Conservation (phyloP, 30 jellyfish, hydroid and myxozoan species). For the Cassiopea andromeda region DNA sequence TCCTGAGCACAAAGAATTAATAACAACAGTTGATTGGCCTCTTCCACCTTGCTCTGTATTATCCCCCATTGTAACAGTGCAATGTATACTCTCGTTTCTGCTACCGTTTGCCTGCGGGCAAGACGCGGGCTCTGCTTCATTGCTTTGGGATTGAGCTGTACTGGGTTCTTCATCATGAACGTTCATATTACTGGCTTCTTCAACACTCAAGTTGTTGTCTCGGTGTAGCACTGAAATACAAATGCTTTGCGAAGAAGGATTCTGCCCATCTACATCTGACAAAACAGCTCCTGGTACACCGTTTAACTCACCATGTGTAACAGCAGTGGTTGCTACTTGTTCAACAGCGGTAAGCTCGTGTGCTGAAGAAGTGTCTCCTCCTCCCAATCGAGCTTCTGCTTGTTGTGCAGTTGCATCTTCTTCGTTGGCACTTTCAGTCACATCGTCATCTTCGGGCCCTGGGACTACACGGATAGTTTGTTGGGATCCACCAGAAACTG, state of each 20-base stretch:
- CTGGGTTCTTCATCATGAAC: background rate
- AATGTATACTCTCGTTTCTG: background rate
- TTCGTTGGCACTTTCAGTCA: background rate
- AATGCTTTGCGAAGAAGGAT: conserved; percentile 1
- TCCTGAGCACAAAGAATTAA: background rate
- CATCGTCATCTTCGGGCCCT: background rate
- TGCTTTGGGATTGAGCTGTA: background rate
- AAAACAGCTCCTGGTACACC: background rate
- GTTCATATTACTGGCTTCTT: background rate
- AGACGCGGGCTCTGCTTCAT: background rate
- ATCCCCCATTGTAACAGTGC: background rate
- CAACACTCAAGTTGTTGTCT: conserved; percentile 24
- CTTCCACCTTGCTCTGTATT: background rate
- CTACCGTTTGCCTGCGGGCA: background rate
- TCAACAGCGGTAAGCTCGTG: background rate
- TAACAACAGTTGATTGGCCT: background rate
- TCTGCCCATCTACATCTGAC: background rate
- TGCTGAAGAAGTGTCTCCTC: background rate
- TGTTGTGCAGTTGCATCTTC: background rate
- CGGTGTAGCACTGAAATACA: conserved; percentile 24
- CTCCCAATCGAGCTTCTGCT: background rate
- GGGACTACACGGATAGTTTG: background rate
- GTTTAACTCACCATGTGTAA: background rate
- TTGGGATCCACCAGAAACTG: background rate
- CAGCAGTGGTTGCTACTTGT: background rate